Evolutionary conservation across 2,113 vertebrate species (phyloP).

Genomic region (Laticauda colubrina): DNA sequence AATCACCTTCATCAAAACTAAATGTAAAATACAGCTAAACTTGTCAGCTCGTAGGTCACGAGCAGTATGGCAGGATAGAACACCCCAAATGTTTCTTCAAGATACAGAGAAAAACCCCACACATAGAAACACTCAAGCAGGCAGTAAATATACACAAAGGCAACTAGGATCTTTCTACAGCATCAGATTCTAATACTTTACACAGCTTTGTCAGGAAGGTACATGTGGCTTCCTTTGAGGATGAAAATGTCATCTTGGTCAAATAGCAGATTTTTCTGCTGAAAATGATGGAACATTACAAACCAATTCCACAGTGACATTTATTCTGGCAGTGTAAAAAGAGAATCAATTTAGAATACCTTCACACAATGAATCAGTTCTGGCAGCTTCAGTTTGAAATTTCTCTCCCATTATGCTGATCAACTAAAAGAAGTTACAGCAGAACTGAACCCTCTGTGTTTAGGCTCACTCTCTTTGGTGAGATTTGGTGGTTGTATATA

Average conservation of each 20-base stretch:
- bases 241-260: slow-evolving; percentile 74
- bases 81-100: slow-evolving; percentile 94
- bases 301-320: slow-evolving; percentile 59
- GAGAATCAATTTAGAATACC: slow-evolving; percentile 64
- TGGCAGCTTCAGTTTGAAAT: slow-evolving; percentile 68
- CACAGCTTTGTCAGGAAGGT: slow-evolving; percentile 94
- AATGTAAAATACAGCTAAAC: slow-evolving; percentile 96
- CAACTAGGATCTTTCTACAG: slow-evolving; percentile 99
- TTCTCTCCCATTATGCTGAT: slow-evolving; percentile 43
- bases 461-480: slow-evolving; percentile 62
- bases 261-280: slow-evolving; percentile 75
- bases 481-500: slow-evolving; percentile 60
- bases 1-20: slow-evolving; percentile 97
- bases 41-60: slow-evolving; percentile 82
- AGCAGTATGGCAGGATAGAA: slow-evolving; percentile 94
- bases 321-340: slow-evolving; percentile 76
- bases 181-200: slow-evolving; percentile 96
- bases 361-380: slow-evolving; percentile 54
- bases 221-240: slow-evolving; percentile 79
- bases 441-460: slow-evolving; percentile 59
- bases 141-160: slow-evolving; percentile 99
- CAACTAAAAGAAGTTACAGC: slow-evolving; percentile 62
- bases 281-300: slow-evolving; percentile 58
- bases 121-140: slow-evolving; percentile 99
- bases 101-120: slow-evolving; percentile 95